These are phyloP conservation scores for Hapalemur alaotrensis DNA, from an alignment of 2,797 vertebrate species.

Conservation along the genomic window DNA sequence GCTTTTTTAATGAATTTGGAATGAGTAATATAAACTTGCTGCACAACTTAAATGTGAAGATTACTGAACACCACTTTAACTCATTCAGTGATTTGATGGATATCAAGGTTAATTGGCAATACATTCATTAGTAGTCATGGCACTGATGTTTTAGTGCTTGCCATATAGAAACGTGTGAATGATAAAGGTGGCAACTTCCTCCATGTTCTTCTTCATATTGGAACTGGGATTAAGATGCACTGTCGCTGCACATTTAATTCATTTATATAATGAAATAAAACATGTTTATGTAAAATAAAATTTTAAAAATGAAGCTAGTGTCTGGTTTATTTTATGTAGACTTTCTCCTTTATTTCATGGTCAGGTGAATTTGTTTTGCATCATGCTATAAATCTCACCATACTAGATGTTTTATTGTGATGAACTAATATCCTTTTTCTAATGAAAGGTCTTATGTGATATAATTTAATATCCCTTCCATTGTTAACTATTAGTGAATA, in stretches of 20 bases:
- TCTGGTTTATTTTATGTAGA: neutral
- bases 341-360: neutral
- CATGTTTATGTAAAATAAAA: neutral
- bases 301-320: neutral
- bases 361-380: neutral
- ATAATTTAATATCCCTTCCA: conserved; percentile 27
- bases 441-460: conserved; percentile 22
- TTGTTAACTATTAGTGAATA: conserved; percentile 44
- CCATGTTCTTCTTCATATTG: neutral
- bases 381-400: neutral
- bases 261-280: neutral
- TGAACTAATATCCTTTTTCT: conserved; percentile 49
- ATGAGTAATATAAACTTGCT: neutral
- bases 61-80: neutral
- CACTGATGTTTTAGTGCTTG: neutral
- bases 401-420: neutral
- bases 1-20: conserved; percentile 25
- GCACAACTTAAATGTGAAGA: neutral
- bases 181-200: neutral
- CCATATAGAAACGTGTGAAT: neutral
- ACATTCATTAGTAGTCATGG: conserved; percentile 6
- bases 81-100: neutral
- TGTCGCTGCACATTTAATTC: neutral
- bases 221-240: neutral
- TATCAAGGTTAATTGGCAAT: conserved; percentile 17